These are phyloP conservation scores for Drosophila littoralis DNA, from an alignment of 1,140 invertebrate genomes.

Conservation along the genomic window DNA sequence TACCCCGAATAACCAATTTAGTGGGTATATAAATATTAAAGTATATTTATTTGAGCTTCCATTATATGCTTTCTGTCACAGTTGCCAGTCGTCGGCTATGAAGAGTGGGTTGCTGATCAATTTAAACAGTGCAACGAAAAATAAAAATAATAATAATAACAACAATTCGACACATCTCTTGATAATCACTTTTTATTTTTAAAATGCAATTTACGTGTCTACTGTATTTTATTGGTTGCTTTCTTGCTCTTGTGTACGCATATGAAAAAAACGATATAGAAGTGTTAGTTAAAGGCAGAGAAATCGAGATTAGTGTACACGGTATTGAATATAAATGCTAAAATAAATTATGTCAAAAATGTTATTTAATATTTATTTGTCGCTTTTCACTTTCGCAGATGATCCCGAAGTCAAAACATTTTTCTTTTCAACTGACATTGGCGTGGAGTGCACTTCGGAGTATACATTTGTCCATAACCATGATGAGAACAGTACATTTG, in stretches of 20 bases:
- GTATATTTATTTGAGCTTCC: too few species aligned
- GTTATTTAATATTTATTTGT: neutral
- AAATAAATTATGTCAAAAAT: neutral
- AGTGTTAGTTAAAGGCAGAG: neutral
- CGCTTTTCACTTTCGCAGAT: slow-evolving; percentile 6
- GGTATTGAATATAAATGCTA: neutral
- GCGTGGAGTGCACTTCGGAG: neutral
- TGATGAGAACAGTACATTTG: neutral
- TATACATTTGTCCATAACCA: neutral
- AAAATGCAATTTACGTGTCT: too few species aligned
- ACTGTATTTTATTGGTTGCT: neutral
- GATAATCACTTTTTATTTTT: too few species aligned
- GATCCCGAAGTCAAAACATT: neutral
- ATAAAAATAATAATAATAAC: too few species aligned
- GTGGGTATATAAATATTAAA: too few species aligned
- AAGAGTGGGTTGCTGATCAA: too few species aligned
- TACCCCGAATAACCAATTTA: too few species aligned
- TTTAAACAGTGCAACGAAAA: too few species aligned
- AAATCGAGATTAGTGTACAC: neutral
- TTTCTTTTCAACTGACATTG: slow-evolving; percentile 15
- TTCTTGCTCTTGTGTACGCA: neutral
- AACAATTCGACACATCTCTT: too few species aligned
- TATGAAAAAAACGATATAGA: neutral
- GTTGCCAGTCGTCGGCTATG: too few species aligned
- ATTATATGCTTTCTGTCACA: too few species aligned